Evolutionary conservation across 2,113 vertebrate genomes (phyloP).

Genomic region (Alexandromys fortis): DNA sequence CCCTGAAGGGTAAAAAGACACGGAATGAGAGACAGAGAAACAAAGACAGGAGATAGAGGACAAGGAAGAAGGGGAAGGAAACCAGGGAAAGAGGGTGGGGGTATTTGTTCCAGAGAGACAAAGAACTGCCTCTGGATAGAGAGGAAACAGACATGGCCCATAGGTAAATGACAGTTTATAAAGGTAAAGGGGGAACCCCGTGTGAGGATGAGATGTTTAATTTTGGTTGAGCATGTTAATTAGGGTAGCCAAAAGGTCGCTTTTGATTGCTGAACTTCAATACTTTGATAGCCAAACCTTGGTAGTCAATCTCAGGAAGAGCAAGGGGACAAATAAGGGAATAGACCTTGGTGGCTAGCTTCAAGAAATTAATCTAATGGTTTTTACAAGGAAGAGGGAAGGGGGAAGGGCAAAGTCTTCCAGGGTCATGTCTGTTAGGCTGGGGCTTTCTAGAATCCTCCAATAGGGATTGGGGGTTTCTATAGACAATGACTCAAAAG

Average conservation of each 20-base stretch:
- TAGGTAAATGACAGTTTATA: not conserved
- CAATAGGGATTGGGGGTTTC: not conserved
- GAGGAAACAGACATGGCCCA: not conserved
- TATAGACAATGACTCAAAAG: not conserved
- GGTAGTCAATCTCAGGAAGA: not conserved
- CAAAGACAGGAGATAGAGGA: not conserved
- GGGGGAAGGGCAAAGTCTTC: not conserved
- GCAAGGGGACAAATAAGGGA: not conserved
- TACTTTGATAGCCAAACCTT: not conserved
- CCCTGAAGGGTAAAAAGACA: not conserved
- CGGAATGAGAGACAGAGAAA: not conserved
- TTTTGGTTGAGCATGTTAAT: not conserved
- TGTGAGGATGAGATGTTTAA: not conserved
- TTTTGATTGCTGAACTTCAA: not conserved
- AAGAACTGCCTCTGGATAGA: not conserved
- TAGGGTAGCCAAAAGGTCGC: not conserved
- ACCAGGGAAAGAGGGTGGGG: not conserved
- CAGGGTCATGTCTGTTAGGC: not conserved
- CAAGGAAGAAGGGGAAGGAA: not conserved
- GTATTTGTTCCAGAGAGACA: not conserved
- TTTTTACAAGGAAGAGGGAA: not conserved
- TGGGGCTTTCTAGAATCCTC: not conserved
- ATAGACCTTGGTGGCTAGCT: not conserved
- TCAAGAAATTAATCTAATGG: not conserved
- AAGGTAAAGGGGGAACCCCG: not conserved